Evolutionary conservation across 2,888 invertebrate genomes (phyloP), one percentile per base, ranked within the genome.

Genomic region (Philereme vetulata): DNA sequence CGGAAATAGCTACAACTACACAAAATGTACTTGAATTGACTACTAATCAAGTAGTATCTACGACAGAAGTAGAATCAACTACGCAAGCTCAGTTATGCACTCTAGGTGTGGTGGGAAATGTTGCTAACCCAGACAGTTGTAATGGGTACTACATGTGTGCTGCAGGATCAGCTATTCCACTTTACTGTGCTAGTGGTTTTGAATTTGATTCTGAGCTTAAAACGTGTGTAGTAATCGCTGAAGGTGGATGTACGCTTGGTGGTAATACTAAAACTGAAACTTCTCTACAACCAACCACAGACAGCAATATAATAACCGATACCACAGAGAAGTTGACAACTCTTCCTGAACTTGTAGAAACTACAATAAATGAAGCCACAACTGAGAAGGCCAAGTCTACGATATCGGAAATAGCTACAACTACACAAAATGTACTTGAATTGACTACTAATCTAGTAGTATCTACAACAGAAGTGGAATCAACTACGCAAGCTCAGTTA

Each of bases 121-220:
- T 79, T 0, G 67, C 82, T 0, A 67, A 82, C 50, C 82, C 83
- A 0, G 62, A 68, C 0, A 34, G 47, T 0, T 84, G 84, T 44
- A 58, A 77, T 40, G 66, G 70, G 0, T 82, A 71, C 65, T 82
- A 71, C 46, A 64, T 81, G 62, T 85, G 85, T 32, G 59, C 73
- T 0, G 71, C 64, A 4, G 77, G 78, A 0, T 48, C 56, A 0
- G 69, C 77, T 0, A 58, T 77, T 1, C 66, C 71, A 9, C 53
- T 78, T 4, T 66, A 66, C 9, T 82, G 82, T 42, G 54, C 70
- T 4, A 52, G 4, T 2, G 79, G 77, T 0, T 72, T 68, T 4
- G 81, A 82, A 35, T 82, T 76, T 43, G 70, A 78, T 43, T 58
- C 68, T 0, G 51, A 38, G 0, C 3, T 53, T 0, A 55, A 11